A percentile compares a stretch with the other conserved stretches of the same genome.
phyloP scores from a whole-genome alignment of 2,797 vertebrate genomes.

The Smutsia temminckii region DNA sequence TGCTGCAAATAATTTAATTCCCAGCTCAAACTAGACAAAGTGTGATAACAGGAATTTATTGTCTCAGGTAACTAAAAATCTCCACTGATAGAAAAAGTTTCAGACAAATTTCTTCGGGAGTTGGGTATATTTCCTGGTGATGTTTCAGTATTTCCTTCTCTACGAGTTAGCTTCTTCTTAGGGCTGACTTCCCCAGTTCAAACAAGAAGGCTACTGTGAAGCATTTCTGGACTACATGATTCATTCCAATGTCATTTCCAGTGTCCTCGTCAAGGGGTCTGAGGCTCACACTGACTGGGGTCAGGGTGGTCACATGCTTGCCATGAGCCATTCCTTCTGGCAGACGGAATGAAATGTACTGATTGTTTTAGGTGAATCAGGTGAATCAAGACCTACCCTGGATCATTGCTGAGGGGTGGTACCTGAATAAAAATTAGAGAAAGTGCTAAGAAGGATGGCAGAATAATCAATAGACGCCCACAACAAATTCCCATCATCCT shows the following conservation, averaged over 20 bases:
- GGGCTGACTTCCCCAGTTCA: background rate
- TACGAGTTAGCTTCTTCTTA: background rate
- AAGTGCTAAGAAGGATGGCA: background rate
- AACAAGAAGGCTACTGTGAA: background rate
- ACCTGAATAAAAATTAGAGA: background rate
- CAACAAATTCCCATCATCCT: background rate
- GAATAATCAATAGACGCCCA: background rate
- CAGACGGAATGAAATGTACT: background rate
- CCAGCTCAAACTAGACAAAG: background rate
- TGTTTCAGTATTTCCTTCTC: background rate
- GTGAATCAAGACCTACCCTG: background rate
- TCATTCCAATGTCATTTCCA: background rate
- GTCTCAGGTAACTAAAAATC: background rate
- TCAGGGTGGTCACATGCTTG: background rate
- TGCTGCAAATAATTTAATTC: background rate
- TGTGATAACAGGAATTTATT: background rate
- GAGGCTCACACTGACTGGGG: background rate
- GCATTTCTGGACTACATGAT: background rate
- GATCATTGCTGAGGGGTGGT: background rate
- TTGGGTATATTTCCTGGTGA: background rate
- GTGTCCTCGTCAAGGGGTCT: background rate
- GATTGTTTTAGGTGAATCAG: background rate
- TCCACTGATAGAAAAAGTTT: background rate
- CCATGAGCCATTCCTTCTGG: background rate
- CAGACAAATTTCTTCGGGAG: background rate